Percentiles rank a stretch among this genome's conserved stretches.
Conservation (phyloP, 2,888 invertebrate genomes). For the Agrochola circellaris region DNA sequence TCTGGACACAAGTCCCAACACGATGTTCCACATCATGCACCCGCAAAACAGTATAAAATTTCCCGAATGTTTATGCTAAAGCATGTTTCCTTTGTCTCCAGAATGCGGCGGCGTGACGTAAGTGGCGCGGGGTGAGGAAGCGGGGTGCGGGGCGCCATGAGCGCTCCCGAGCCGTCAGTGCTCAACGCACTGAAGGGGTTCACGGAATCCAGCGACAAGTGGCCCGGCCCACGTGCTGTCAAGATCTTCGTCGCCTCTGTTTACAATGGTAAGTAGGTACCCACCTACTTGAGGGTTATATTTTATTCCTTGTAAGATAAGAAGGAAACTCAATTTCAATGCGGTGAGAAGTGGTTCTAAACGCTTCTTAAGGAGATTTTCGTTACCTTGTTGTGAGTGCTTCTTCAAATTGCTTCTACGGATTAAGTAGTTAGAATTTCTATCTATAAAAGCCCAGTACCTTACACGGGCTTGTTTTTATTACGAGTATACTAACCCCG, state of each 20-base stretch:
- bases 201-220: slow-evolving; percentile 84
- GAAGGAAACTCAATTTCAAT: not conserved
- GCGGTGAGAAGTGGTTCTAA: not conserved
- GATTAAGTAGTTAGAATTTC: not conserved
- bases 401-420: not conserved
- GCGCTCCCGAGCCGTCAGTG: slow-evolving; percentile 89
- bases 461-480: too few species aligned
- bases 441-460: too few species aligned
- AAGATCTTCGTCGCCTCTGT: slow-evolving; percentile 91
- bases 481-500: too few species aligned
- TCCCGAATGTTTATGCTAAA: slow-evolving; percentile 26
- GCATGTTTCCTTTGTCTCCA: slow-evolving; percentile 66
- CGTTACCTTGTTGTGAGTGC: not conserved
- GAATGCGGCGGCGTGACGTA: slow-evolving; percentile 80
- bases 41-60: not conserved
- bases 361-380: not conserved
- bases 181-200: slow-evolving; percentile 88
- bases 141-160: slow-evolving; percentile 81
- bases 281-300: not conserved
- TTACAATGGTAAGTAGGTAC: slow-evolving; percentile 86
- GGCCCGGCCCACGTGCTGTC: slow-evolving; percentile 91
- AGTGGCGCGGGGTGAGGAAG: slow-evolving; percentile 79
- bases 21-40: not conserved
- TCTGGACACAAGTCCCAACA: not conserved
- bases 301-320: not conserved